Percentiles rank a stretch among this genome's conserved stretches.
Evolutionary conservation across 2,797 vertebrate genomes (phyloP).

Genomic region (Argentina silus): DNA sequence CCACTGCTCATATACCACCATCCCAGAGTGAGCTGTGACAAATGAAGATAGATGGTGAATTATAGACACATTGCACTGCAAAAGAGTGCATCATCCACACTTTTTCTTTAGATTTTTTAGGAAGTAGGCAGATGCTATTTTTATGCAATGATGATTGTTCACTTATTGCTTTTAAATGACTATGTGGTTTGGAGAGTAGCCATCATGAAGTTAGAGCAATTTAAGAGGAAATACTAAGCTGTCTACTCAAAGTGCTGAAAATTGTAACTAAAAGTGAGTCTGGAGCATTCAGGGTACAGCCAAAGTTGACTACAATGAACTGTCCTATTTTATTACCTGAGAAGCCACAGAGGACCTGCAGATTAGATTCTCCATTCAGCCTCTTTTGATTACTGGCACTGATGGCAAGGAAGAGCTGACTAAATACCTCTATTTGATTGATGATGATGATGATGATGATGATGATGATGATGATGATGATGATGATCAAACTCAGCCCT

Average conservation of each 20-base stretch:
- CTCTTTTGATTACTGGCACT: neutral
- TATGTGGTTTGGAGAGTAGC: neutral
- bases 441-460: neutral
- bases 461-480: neutral
- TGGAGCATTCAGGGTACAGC: neutral
- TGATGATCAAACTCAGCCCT: neutral
- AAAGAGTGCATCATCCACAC: neutral
- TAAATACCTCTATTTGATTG: neutral
- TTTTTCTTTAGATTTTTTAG: neutral
- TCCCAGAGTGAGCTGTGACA: constrained; percentile 44
- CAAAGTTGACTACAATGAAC: constrained; percentile 4
- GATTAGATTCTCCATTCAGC: neutral
- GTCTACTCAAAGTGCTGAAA: too few species aligned
- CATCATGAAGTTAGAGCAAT: too few species aligned
- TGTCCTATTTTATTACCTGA: constrained; percentile 6
- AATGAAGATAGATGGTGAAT: constrained; percentile 58
- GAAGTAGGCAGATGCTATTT: neutral
- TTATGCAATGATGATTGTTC: too few species aligned
- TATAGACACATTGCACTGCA: constrained; percentile 17
- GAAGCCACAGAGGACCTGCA: neutral
- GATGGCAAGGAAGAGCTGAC: constrained; percentile 17
- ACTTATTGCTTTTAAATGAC: too few species aligned
- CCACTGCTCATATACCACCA: constrained; percentile 57
- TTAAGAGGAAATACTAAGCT: neutral
- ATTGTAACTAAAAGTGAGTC: neutral